A percentile compares a stretch with the other conserved stretches of the same genome.
Evolutionary conservation across 2,888 invertebrate species (phyloP).

Genomic region (Drosophila subsilvestris): DNA sequence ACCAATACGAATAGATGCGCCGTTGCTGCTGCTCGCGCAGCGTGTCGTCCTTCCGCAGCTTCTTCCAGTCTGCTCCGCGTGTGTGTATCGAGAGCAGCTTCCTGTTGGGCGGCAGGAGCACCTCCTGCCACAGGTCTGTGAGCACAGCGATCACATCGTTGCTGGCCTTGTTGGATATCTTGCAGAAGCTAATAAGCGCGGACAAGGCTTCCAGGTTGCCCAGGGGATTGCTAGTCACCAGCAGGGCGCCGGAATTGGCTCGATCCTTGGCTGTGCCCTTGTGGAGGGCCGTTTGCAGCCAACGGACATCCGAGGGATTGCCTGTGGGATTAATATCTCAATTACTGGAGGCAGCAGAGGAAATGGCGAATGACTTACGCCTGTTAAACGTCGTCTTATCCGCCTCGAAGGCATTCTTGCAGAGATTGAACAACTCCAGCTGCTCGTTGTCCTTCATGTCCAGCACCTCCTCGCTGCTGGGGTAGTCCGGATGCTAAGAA

Average conservation of each 20-base stretch:
- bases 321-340: constrained; percentile 57
- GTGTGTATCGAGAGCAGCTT: constrained; percentile 81
- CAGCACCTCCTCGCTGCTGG: constrained; percentile 75
- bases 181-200: constrained; percentile 81
- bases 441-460: constrained; percentile 84
- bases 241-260: constrained; percentile 83
- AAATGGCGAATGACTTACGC: constrained; percentile 63
- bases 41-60: constrained; percentile 71
- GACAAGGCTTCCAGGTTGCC: constrained; percentile 82
- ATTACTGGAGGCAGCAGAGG: background rate
- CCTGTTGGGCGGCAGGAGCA: constrained; percentile 81
- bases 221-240: constrained; percentile 83
- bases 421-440: constrained; percentile 79
- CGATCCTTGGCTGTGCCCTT: constrained; percentile 84
- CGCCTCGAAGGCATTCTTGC: constrained; percentile 80
- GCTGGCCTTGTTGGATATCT: constrained; percentile 83
- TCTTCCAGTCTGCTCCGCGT: constrained; percentile 83
- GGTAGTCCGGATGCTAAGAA: constrained; percentile 77
- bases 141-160: constrained; percentile 81
- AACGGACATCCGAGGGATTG: constrained; percentile 83
- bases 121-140: constrained; percentile 82
- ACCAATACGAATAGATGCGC: constrained; percentile 91
- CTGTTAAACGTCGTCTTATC: constrained; percentile 75
- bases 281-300: constrained; percentile 84
- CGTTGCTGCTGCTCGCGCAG: constrained; percentile 87